Evolutionary conservation across 1,140 invertebrate species (phyloP).

Genomic region (Pentalonia nigronervosa): DNA sequence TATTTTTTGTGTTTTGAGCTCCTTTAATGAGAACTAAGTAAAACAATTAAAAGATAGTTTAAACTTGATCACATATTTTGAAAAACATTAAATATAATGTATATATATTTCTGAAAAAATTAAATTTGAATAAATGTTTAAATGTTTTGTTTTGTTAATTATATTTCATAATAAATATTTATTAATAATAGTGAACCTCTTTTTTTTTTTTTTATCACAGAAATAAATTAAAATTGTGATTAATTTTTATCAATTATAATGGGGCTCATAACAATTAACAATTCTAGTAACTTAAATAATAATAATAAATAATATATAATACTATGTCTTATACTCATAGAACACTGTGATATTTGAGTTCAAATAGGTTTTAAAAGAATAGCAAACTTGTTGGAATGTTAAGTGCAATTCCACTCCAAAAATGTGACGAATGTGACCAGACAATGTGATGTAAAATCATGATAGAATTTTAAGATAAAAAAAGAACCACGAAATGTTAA

Average conservation of each 20-base stretch:
- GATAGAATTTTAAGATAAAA: neutral
- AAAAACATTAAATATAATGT: slow-evolving; percentile 11
- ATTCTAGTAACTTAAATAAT: neutral
- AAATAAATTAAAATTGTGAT: slow-evolving; percentile 1
- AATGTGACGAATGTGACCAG: neutral
- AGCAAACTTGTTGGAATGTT: neutral
- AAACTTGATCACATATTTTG: neutral
- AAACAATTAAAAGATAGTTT: slow-evolving; percentile 18
- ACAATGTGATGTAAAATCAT: slow-evolving; percentile 4
- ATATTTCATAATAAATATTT: neutral
- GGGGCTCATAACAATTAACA: neutral
- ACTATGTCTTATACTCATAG: neutral
- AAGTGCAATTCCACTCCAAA: neutral
- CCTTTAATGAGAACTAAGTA: neutral
- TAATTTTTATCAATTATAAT: neutral
- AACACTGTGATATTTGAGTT: neutral
- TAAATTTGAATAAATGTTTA: neutral
- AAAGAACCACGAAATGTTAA: neutral
- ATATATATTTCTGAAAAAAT: neutral
- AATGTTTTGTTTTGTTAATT: neutral
- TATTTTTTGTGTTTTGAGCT: too few relatives aligned
- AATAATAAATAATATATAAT: neutral
- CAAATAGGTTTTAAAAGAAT: neutral
- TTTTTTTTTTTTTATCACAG: slow-evolving; percentile 7
- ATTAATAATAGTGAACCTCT: neutral